These are phyloP conservation scores for Allolobophora icterica DNA, from an alignment of 2,888 invertebrate genomes.

Conservation along the genomic window DNA sequence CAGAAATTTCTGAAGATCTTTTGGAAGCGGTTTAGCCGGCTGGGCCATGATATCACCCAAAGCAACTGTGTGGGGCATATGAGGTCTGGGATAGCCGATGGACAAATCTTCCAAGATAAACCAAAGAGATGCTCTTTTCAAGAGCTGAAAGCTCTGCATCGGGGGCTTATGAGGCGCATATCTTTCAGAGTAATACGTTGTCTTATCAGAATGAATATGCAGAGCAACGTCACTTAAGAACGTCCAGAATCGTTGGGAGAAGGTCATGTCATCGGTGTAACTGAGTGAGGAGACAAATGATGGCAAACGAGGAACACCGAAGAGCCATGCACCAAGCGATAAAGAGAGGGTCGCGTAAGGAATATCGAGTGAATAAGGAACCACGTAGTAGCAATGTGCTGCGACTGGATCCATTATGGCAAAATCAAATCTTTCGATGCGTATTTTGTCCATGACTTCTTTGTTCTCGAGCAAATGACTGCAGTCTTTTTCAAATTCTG, in stretches of 20 bases:
- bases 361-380: conserved; percentile 41
- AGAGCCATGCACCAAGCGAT: not conserved
- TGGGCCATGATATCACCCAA: conserved; percentile 37
- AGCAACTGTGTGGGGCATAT: conserved; percentile 34
- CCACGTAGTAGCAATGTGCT: conserved; percentile 26
- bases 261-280: conserved; percentile 26
- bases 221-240: not conserved
- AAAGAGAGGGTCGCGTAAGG: conserved; percentile 38
- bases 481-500: conserved; percentile 20
- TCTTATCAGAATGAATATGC: not conserved
- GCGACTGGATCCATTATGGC: conserved; percentile 40
- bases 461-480: conserved; percentile 19
- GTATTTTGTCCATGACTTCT: conserved; percentile 25
- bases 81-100: conserved; percentile 33
- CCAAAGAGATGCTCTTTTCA: not conserved
- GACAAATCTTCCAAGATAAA: conserved; percentile 36
- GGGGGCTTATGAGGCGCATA: not conserved
- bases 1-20: conserved; percentile 28
- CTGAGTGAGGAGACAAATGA: conserved; percentile 14
- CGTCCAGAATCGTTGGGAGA: not conserved
- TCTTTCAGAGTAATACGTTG: not conserved
- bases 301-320: not conserved
- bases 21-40: conserved; percentile 19
- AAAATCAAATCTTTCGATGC: conserved; percentile 38
- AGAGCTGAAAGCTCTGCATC: not conserved